Evolutionary conservation across 1,140 invertebrate species (phyloP).

Genomic region (Forficula auricularia): DNA sequence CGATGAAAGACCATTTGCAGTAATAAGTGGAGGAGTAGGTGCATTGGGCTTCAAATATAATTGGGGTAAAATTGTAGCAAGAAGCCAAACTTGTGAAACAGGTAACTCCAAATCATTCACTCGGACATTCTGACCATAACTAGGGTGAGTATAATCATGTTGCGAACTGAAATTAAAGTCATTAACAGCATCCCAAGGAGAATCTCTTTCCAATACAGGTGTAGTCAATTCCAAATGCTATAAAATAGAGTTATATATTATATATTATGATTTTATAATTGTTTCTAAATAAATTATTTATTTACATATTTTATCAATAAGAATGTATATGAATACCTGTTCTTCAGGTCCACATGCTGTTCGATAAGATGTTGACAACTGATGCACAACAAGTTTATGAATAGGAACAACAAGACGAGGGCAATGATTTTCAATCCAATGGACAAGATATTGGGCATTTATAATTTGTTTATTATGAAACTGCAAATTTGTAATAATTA

Average conservation of each 20-base stretch:
- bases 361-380: conserved; percentile 55
- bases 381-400: conserved; percentile 61
- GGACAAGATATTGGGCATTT: conserved; percentile 51
- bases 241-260: background rate
- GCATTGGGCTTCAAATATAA: conserved; percentile 43
- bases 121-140: conserved; percentile 7
- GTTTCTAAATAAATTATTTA: too few relatives aligned
- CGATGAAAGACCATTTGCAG: conserved; percentile 25
- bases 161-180: too few relatives aligned
- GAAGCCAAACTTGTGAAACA: conserved; percentile 58
- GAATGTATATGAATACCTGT: too few relatives aligned
- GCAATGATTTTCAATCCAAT: conserved; percentile 61
- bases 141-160: too few relatives aligned
- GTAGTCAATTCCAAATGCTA: conserved; percentile 47
- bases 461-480: conserved; percentile 60
- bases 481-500: conserved; percentile 20
- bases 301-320: too few relatives aligned
- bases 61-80: conserved; percentile 51
- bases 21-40: conserved; percentile 20
- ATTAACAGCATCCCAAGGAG: too few relatives aligned
- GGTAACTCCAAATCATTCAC: conserved; percentile 33
- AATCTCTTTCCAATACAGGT: conserved; percentile 39
- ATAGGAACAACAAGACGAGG: conserved; percentile 52
- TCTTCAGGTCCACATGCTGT: conserved; percentile 13
- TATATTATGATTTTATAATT: conserved; percentile 1